A percentile compares a stretch with the other conserved stretches of the same genome.
Conservation (phyloP, 2,888 invertebrate genomes). For the Alentia gelatinosa region DNA sequence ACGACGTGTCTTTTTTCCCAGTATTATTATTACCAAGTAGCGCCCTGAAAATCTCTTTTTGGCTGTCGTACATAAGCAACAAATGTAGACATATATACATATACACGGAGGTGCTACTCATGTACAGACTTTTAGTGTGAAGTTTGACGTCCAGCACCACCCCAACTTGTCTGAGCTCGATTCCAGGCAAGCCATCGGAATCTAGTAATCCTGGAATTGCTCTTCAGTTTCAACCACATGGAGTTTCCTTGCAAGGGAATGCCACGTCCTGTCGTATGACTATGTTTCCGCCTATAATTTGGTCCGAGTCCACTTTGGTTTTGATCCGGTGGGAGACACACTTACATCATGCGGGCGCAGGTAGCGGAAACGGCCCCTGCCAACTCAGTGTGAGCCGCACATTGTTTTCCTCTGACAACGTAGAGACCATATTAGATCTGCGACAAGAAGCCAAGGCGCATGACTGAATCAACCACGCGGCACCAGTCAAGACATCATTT, state of each 20-base stretch:
- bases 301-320: not conserved
- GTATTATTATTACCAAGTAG: not conserved
- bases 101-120: slow-evolving; percentile 23
- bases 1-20: not conserved
- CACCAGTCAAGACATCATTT: not conserved
- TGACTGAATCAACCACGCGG: not conserved
- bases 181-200: not conserved
- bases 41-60: slow-evolving; percentile 37
- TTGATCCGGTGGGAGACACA: not conserved
- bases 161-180: not conserved
- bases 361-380: not conserved
- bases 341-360: too few species aligned
- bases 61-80: slow-evolving; percentile 51
- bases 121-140: slow-evolving; percentile 32
- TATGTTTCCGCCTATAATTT: not conserved
- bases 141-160: slow-evolving; percentile 33
- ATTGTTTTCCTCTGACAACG: not conserved
- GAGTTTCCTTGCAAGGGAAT: not conserved
- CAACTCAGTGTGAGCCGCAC: not conserved
- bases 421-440: not conserved
- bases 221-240: not conserved
- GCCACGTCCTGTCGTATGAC: not conserved
- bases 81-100: slow-evolving; percentile 18
- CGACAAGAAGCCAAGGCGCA: not conserved
- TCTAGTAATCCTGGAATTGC: not conserved